These are phyloP conservation scores for Sitta europaea DNA, from an alignment of 2,113 vertebrate species.

Conservation along the genomic window DNA sequence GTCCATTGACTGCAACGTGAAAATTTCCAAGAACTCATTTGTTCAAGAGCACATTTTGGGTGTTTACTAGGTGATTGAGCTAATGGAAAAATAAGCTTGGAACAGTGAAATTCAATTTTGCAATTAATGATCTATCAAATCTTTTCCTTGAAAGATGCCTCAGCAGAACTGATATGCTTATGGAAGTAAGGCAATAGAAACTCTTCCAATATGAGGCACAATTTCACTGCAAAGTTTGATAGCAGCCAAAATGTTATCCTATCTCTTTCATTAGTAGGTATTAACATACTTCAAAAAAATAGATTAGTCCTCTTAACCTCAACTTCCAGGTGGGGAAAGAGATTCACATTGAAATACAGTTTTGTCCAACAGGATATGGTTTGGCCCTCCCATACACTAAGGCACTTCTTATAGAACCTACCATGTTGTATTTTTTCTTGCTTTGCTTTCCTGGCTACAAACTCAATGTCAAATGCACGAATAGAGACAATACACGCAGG, in stretches of 20 bases:
- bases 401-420: not conserved
- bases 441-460: not conserved
- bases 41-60: not conserved
- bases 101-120: not conserved
- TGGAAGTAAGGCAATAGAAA: not conserved
- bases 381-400: not conserved
- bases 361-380: not conserved
- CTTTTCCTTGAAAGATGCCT: not conserved
- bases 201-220: not conserved
- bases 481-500: not conserved
- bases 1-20: not conserved
- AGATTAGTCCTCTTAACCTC: not conserved
- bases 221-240: not conserved
- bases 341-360: not conserved
- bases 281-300: not conserved
- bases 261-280: not conserved
- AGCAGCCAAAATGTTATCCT: not conserved
- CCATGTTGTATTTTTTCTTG: rapidly evolving
- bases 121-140: not conserved
- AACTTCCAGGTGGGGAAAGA: not conserved
- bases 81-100: not conserved
- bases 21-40: conserved; percentile 33
- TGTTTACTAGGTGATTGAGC: not conserved
- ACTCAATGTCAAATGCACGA: rapidly evolving
- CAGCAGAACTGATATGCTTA: not conserved